Evolutionary conservation across 1,140 invertebrate genomes (phyloP).

Genomic region (Bombus balteatus): DNA sequence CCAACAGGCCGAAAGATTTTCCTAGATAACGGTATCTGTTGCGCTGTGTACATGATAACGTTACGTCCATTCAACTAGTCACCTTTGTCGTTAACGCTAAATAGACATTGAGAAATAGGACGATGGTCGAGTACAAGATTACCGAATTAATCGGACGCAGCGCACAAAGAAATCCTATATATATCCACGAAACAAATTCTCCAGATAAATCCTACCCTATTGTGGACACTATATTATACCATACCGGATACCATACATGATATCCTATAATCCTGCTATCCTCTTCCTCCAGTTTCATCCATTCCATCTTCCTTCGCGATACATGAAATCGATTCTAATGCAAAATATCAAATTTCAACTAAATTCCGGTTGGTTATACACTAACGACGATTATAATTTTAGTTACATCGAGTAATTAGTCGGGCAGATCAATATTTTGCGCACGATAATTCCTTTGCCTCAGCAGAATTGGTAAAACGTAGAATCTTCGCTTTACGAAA

Average conservation of each 20-base stretch:
- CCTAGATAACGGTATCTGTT: too few relatives aligned
- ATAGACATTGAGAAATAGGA: background rate
- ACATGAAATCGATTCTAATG: background rate
- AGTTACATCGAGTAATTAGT: background rate
- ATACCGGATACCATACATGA: background rate
- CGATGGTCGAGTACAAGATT: background rate
- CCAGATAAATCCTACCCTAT: constrained; percentile 3
- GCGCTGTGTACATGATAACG: too few relatives aligned
- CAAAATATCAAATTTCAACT: background rate
- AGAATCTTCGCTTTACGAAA: too few relatives aligned
- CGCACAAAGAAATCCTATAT: constrained; percentile 6
- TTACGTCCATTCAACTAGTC: background rate
- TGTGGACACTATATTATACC: too few relatives aligned
- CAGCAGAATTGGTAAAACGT: too few relatives aligned
- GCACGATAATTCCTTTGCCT: too few relatives aligned
- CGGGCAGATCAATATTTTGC: too few relatives aligned
- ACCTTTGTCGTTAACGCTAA: background rate
- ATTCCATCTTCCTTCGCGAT: background rate
- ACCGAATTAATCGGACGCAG: background rate
- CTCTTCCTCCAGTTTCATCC: background rate
- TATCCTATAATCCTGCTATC: constrained; percentile 4
- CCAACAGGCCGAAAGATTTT: too few relatives aligned
- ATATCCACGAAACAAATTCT: background rate
- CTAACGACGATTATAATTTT: background rate
- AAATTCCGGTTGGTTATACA: background rate